Conservation (phyloP, 2,888 invertebrate genomes). For the Diplazon laetatorius region DNA sequence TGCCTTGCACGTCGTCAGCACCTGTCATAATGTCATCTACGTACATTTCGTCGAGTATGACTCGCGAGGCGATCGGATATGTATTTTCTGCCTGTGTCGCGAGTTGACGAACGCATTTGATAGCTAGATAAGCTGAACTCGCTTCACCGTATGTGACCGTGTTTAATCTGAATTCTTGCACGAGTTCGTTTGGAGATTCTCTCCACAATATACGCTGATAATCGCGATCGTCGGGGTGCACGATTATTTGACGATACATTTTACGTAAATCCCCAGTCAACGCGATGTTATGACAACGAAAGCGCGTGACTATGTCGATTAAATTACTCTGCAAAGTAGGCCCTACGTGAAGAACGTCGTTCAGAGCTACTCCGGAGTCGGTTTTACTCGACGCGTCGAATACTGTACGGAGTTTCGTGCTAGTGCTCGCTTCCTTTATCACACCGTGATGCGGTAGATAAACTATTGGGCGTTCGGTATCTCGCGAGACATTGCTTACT, state of each 20-base stretch:
- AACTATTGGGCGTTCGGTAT: conserved; percentile 6
- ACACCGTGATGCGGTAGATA: conserved; percentile 38
- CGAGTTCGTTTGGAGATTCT: conserved; percentile 14
- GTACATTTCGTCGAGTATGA: conserved; percentile 37
- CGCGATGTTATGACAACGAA: conserved; percentile 64
- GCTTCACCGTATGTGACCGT: conserved; percentile 63
- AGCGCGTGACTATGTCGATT: conserved; percentile 63
- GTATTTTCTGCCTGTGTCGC: conserved; percentile 53
- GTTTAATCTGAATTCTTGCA: conserved; percentile 27
- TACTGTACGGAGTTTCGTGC: conserved; percentile 71
- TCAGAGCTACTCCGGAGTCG: conserved; percentile 53
- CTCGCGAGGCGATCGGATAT: conserved; percentile 60
- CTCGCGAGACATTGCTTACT: background rate
- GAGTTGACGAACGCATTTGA: conserved; percentile 61
- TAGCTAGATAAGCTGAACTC: conserved; percentile 66
- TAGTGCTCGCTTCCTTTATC: conserved; percentile 26
- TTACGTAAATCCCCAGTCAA: conserved; percentile 71
- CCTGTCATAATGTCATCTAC: conserved; percentile 59
- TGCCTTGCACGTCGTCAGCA: conserved; percentile 58
- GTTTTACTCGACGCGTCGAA: conserved; percentile 70
- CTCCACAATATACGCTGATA: conserved; percentile 54
- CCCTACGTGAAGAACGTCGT: conserved; percentile 67
- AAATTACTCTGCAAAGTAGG: conserved; percentile 66
- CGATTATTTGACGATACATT: conserved; percentile 68
- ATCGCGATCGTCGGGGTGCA: conserved; percentile 40